These are phyloP conservation scores for Gadopsis marmoratus DNA, from an alignment of 2,797 vertebrate species.

Conservation along the genomic window DNA sequence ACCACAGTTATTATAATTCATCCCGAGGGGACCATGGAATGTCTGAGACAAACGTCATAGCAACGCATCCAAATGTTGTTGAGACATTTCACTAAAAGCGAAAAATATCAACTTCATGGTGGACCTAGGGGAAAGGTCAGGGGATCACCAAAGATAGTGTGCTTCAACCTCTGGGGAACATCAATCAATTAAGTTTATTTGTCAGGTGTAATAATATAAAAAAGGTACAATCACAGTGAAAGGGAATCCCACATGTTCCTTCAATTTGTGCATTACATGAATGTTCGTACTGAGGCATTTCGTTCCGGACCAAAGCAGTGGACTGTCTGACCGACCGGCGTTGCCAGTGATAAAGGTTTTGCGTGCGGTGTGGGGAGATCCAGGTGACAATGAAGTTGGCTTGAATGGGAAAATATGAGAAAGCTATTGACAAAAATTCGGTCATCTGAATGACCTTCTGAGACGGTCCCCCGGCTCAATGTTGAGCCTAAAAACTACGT, in stretches of 20 bases:
- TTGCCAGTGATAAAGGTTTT: not conserved
- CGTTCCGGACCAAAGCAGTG: not conserved
- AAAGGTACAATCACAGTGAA: too few relatives aligned
- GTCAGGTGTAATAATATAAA: too few relatives aligned
- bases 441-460: not conserved
- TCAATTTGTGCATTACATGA: too few relatives aligned
- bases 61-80: not conserved
- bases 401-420: not conserved
- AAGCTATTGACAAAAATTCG: not conserved
- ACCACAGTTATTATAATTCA: not conserved
- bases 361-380: not conserved
- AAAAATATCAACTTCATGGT: too few relatives aligned
- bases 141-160: not conserved
- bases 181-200: too few relatives aligned
- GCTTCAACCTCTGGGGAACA: not conserved
- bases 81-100: too few relatives aligned
- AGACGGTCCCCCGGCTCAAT: not conserved
- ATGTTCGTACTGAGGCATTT: not conserved
- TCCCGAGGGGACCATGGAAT: not conserved
- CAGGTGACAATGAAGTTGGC: not conserved
- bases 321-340: too few relatives aligned
- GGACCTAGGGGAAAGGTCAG: too few relatives aligned
- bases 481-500: not conserved
- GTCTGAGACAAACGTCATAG: not conserved
- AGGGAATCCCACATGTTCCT: too few relatives aligned